A percentile compares a stretch with the other conserved stretches of the same genome.
phyloP scores from a whole-genome alignment of 2,888 invertebrate species.

The Teleogryllus oceanicus region DNA sequence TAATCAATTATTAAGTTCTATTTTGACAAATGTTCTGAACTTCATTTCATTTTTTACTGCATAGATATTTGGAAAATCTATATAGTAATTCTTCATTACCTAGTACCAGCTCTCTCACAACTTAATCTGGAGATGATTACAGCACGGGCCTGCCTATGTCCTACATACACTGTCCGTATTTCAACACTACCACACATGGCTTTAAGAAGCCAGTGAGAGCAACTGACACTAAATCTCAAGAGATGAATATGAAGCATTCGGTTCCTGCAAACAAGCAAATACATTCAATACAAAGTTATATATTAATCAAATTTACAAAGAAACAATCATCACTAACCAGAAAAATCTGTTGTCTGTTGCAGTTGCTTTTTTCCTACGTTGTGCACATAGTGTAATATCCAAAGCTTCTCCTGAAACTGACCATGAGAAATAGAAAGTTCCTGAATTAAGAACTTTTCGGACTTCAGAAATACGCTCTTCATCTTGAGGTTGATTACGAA shows the following conservation, averaged over 20 bases:
- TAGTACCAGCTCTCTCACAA: constrained; percentile 95
- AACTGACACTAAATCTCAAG: constrained; percentile 86
- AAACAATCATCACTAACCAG: constrained; percentile 60
- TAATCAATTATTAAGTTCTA: neutral
- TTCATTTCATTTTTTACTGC: no score
- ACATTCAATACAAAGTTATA: neutral
- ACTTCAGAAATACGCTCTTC: constrained; percentile 61
- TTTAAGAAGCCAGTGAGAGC: constrained; percentile 86
- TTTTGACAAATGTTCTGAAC: neutral
- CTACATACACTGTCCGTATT: constrained; percentile 96
- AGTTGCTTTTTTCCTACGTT: constrained; percentile 75
- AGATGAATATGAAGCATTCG: constrained; percentile 91
- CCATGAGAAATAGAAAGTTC: constrained; percentile 97
- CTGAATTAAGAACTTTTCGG: constrained; percentile 91
- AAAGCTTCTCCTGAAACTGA: constrained; percentile 59
- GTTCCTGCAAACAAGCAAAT: constrained; percentile 60
- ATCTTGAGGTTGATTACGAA: constrained; percentile 66
- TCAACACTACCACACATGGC: constrained; percentile 97
- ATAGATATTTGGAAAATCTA: neutral
- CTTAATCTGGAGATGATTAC: constrained; percentile 94
- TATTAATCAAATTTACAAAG: neutral
- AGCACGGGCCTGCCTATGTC: constrained; percentile 88
- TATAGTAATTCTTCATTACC: constrained; percentile 47
- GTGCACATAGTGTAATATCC: constrained; percentile 92
- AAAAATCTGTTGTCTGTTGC: constrained; percentile 94